Conservation (phyloP, 2,888 invertebrate species). For the Leptopilina drosophilae region DNA sequence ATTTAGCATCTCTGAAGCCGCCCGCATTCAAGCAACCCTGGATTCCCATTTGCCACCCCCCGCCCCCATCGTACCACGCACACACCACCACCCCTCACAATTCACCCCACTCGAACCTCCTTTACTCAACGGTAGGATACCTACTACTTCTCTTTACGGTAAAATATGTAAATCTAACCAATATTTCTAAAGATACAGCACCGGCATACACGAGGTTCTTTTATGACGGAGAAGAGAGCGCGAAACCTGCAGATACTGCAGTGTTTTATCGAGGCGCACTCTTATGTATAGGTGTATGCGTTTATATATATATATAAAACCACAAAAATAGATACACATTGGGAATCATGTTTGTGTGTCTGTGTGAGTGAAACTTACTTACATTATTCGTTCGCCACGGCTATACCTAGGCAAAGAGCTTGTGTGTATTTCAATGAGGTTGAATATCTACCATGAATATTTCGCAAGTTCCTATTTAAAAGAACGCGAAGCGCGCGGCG, state of each 20-base stretch:
- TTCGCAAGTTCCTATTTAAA: conserved; percentile 67
- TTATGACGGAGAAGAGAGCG: conserved; percentile 67
- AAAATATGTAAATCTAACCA: conserved; percentile 76
- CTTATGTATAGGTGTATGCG: neutral
- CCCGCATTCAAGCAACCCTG: conserved; percentile 73
- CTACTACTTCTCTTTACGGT: conserved; percentile 69
- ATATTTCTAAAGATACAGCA: conserved; percentile 74
- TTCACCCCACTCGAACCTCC: conserved; percentile 60
- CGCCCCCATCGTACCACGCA: conserved; percentile 17
- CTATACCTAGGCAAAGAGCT: conserved; percentile 43
- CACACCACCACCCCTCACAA: conserved; percentile 38
- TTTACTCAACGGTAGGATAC: conserved; percentile 60
- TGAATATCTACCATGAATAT: conserved; percentile 72
- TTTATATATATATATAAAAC: neutral
- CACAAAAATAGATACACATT: conserved; percentile 24
- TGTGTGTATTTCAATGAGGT: conserved; percentile 65
- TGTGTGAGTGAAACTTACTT: conserved; percentile 18
- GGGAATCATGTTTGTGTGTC: neutral
- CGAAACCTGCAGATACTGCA: conserved; percentile 65
- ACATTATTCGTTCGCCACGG: conserved; percentile 22
- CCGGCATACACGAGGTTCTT: conserved; percentile 63
- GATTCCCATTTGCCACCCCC: conserved; percentile 69
- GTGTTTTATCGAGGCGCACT: conserved; percentile 57
- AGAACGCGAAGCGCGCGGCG: conserved; percentile 58
- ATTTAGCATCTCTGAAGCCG: conserved; percentile 75